These are phyloP conservation scores for Dolomedes plantarius DNA, from an alignment of 2,888 invertebrate genomes.

Conservation along the genomic window DNA sequence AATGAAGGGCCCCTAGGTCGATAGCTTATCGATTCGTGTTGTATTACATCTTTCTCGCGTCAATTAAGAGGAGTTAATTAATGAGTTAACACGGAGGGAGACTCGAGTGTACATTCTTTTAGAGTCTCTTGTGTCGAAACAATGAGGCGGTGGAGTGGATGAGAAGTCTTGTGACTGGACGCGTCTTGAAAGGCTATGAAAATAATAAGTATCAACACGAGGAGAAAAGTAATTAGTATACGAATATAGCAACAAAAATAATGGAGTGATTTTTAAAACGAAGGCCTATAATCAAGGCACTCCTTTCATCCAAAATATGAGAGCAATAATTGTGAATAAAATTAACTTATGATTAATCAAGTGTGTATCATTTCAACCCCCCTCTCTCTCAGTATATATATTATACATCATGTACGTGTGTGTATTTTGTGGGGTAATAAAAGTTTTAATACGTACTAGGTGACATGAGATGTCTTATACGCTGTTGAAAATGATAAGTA, in stretches of 20 bases:
- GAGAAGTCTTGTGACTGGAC: neutral
- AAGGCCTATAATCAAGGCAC: neutral
- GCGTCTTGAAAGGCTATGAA: constrained; percentile 13
- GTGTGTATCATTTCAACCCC: too few relatives aligned
- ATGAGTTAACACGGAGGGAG: constrained; percentile 65
- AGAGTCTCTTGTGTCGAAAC: constrained; percentile 14
- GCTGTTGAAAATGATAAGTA: too few relatives aligned
- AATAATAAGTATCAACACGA: constrained; percentile 15
- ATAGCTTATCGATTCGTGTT: constrained; percentile 66
- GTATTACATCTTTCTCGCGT: constrained; percentile 69
- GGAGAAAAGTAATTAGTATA: neutral
- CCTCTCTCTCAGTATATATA: too few relatives aligned
- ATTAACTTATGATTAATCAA: too few relatives aligned
- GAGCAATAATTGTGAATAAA: too few relatives aligned
- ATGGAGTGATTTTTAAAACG: neutral
- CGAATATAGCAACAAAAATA: neutral
- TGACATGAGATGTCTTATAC: too few relatives aligned
- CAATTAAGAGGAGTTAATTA: constrained; percentile 67
- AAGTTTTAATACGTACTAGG: too few relatives aligned
- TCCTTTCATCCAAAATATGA: too few relatives aligned
- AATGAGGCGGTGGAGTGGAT: constrained; percentile 4
- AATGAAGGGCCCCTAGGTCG: constrained; percentile 39
- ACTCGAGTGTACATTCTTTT: constrained; percentile 32
- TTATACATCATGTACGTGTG: too few relatives aligned
- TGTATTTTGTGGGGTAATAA: too few relatives aligned